phyloP scores from a whole-genome alignment of 1,140 invertebrate species.

The Ooceraea biroi region DNA sequence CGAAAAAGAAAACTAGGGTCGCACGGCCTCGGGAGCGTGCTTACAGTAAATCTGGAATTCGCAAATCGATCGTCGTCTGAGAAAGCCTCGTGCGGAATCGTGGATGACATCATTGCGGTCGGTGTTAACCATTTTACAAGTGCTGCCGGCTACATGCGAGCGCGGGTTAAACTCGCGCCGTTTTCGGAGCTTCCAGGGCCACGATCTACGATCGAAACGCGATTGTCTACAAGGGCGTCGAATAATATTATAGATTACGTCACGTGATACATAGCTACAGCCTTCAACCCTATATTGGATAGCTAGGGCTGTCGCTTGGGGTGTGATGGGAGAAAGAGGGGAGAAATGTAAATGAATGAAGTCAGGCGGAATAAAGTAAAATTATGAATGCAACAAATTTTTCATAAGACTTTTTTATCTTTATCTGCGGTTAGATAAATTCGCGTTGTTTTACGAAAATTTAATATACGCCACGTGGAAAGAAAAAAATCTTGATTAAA shows the following conservation, averaged over 20 bases:
- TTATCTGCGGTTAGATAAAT: no score
- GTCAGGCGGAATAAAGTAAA: no score
- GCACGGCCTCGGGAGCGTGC: background rate
- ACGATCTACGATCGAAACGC: background rate
- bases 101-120: background rate
- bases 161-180: slow-evolving; percentile 13
- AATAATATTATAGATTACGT: background rate
- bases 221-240: background rate
- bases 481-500: no score
- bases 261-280: no score
- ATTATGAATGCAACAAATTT: no score
- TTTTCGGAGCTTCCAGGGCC: slow-evolving; percentile 25
- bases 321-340: no score
- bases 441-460: no score
- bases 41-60: slow-evolving; percentile 5
- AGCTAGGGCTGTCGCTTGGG: no score
- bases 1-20: background rate
- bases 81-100: background rate
- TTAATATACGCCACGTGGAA: no score
- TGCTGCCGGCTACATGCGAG: background rate
- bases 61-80: background rate
- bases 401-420: no score
- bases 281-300: no score
- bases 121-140: slow-evolving; percentile 41
- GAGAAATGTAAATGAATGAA: no score